Base-by-base conservation (phyloP, 30 jellyfish, hydroid and myxozoan species). In the Rhopilema esculentum region DNA sequence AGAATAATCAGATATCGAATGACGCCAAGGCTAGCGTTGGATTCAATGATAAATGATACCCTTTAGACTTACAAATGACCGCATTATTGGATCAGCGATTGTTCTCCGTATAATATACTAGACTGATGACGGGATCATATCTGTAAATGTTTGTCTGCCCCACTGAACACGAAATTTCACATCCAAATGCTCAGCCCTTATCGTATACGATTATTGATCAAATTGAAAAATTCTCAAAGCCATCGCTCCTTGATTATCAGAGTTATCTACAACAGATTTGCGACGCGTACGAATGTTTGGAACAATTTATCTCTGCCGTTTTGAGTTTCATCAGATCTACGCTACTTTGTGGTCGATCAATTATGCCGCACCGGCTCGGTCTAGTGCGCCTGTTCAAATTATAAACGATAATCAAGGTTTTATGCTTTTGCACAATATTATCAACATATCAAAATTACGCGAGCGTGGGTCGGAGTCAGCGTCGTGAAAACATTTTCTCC, bases 11-110 rank as follows among this genome's bases (percentile, higher is more conserved):
- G 96, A 88, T 88, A 88, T 88, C 96, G 83, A 30, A 73, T 79
- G 90, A 88, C 89, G 96, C 96, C 91, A 88, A 31, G 89, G 96
- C 87, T 62, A 76, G 90, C 86, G 77, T 69, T 30, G 80, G 85
- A 88, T 68, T 88, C 86, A 76, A 79, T 88, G 96, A 88, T 88
- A 88, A 88, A 88, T 88, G 96, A 88, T 88, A 88, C 96, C 91
- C 70, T 76, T 72, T 83, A 80, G 91, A 88, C 88, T 88, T 85
- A 79, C 67, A 85, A 85, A 73, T 85, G 94, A 85, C 94, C 94
- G 94, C 94, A 85, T 85, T 85, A 85, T 85, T 85, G 94, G 94
- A 85, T 85, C 79, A 28, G 53, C 77, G 74, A 73, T 85, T 85
- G 94, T 85, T 66, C 82, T 75, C 76, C 66, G 94, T 16, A 73